Conservation (phyloP, 2,113 vertebrate genomes). For the Prochilodus magdalenae region DNA sequence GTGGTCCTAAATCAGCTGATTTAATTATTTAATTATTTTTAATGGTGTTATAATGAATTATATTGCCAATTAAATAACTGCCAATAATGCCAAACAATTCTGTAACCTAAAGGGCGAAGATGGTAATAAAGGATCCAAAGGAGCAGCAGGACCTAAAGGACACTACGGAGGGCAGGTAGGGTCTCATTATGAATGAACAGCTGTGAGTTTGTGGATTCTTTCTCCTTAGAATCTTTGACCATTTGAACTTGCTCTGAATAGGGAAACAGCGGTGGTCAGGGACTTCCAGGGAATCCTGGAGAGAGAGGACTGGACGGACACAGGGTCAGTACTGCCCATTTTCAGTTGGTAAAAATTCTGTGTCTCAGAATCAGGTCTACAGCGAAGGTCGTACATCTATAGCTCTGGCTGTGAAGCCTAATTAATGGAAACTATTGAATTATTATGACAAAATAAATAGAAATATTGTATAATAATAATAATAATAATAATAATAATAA, state of each 20-base stretch:
- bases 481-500: neutral
- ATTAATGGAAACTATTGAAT: too few species aligned
- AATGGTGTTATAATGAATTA: too few species aligned
- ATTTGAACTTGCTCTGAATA: constrained; percentile 52
- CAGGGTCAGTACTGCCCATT: constrained; percentile 67
- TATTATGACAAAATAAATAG: too few species aligned
- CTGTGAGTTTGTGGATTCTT: too few species aligned
- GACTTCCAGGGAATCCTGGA: constrained; percentile 76
- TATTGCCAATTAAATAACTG: too few species aligned
- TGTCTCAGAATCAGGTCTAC: too few species aligned
- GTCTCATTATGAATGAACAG: neutral
- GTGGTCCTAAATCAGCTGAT: too few species aligned
- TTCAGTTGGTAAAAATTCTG: neutral
- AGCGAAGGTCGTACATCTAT: too few species aligned
- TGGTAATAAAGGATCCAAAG: constrained; percentile 75
- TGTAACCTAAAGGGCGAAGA: constrained; percentile 77
- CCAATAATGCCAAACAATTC: neutral
- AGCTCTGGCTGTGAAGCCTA: too few species aligned
- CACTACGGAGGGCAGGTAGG: constrained; percentile 78
- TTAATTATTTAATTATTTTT: too few species aligned
- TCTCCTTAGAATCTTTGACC: too few species aligned
- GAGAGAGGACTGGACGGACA: constrained; percentile 78
- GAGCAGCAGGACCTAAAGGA: constrained; percentile 81
- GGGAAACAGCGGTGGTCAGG: constrained; percentile 79
- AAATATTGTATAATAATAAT: too few species aligned